Percentiles rank a stretch among this genome's conserved stretches.
Evolutionary conservation across 2,113 vertebrate genomes (phyloP).

Genomic region (Tychaedon coryphoeus): DNA sequence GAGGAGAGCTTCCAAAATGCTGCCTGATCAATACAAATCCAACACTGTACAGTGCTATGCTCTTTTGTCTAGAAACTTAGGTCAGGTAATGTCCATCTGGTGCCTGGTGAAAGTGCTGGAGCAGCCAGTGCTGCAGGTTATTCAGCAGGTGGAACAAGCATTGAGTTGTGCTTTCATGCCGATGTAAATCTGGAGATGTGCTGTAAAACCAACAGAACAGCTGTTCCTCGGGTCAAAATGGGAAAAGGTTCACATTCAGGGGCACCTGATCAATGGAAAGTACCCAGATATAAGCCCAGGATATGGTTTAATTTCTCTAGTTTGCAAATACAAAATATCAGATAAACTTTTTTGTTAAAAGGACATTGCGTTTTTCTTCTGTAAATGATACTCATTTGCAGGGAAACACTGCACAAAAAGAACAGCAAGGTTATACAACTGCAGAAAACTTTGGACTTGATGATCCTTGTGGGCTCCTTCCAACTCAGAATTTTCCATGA

Average conservation of each 20-base stretch:
- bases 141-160: neutral
- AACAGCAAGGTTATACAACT: neutral
- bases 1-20: neutral
- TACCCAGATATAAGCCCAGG: neutral
- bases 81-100: neutral
- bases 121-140: neutral
- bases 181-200: neutral
- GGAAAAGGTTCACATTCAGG: neutral
- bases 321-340: neutral
- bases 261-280: neutral
- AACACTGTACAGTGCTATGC: accelerated
- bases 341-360: neutral
- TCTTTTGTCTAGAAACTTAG: neutral
- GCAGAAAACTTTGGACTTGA: neutral
- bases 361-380: accelerated
- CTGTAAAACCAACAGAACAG: neutral
- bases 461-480: neutral
- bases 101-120: neutral
- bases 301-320: neutral
- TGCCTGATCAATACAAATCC: neutral
- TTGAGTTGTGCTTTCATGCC: neutral
- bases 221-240: neutral
- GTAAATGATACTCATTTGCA: neutral
- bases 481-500: neutral
- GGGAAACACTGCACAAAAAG: neutral